Conservation (phyloP, 1,140 invertebrate genomes). For the Mercenaria mercenaria region DNA sequence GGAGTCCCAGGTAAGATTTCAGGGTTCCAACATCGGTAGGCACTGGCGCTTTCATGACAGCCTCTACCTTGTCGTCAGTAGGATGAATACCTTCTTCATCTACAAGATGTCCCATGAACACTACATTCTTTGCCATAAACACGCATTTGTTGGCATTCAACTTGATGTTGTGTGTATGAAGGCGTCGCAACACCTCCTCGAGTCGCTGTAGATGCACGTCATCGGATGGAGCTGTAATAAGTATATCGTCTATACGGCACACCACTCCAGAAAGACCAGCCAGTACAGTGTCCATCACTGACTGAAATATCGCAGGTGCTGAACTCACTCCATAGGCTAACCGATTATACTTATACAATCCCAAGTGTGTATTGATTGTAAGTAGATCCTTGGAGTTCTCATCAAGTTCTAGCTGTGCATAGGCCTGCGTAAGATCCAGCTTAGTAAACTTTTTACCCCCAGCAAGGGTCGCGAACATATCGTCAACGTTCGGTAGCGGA, state of each 20-base stretch:
- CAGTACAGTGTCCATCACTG: slow-evolving; percentile 80
- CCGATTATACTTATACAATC: slow-evolving; percentile 86
- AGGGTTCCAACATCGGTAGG: slow-evolving; percentile 58
- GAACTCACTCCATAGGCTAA: slow-evolving; percentile 87
- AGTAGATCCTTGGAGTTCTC: slow-evolving; percentile 70
- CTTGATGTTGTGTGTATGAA: slow-evolving; percentile 17
- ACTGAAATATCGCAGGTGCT: slow-evolving; percentile 87
- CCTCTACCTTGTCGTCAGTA: slow-evolving; percentile 52
- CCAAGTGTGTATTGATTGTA: slow-evolving; percentile 85
- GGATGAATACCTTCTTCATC: slow-evolving; percentile 56
- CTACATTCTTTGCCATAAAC: background rate
- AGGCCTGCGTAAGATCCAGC: slow-evolving; percentile 79
- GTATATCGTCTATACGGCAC: slow-evolving; percentile 59
- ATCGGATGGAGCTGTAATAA: slow-evolving; percentile 36
- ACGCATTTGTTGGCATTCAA: slow-evolving; percentile 7
- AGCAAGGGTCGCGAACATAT: slow-evolving; percentile 60
- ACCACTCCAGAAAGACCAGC: slow-evolving; percentile 33
- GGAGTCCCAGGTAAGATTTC: slow-evolving; percentile 57
- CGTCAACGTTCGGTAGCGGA: slow-evolving; percentile 56
- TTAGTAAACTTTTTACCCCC: slow-evolving; percentile 76
- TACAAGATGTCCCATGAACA: slow-evolving; percentile 42
- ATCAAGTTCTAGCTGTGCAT: slow-evolving; percentile 79
- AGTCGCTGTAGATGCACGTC: slow-evolving; percentile 14
- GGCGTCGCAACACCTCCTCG: slow-evolving; percentile 12
- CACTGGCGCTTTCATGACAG: slow-evolving; percentile 30